Conservation (phyloP, 2,797 vertebrate genomes). For the Pelobates cultripes region DNA sequence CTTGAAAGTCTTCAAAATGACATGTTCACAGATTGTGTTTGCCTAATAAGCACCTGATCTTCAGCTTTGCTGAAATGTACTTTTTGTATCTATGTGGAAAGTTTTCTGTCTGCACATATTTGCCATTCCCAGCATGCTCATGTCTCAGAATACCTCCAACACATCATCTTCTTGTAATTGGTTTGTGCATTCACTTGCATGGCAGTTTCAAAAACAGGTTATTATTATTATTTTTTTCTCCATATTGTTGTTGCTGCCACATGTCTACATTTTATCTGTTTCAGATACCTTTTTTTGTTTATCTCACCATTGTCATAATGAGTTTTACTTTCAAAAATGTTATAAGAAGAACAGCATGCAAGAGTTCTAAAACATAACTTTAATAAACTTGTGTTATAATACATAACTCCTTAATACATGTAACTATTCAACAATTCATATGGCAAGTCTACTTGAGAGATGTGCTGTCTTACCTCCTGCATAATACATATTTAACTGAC, state of each 20-base stretch:
- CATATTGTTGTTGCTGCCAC: conserved; percentile 15
- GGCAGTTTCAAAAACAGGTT: conserved; percentile 17
- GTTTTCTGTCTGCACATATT: conserved; percentile 5
- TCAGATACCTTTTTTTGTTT: not conserved
- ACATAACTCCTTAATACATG: too few relatives aligned
- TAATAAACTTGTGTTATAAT: too few relatives aligned
- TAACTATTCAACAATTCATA: not conserved
- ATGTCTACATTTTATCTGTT: not conserved
- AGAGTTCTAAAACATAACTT: not conserved
- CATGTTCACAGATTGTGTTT: not conserved
- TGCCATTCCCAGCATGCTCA: conserved; percentile 18
- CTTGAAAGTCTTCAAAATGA: not conserved
- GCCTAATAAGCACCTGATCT: conserved; percentile 6
- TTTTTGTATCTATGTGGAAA: not conserved
- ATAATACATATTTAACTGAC: not conserved
- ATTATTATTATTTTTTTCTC: not conserved
- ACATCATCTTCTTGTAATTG: conserved; percentile 19
- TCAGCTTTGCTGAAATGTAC: conserved; percentile 1
- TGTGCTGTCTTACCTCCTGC: not conserved
- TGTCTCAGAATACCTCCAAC: conserved; percentile 10
- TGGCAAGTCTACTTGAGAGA: not conserved
- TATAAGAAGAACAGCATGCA: not conserved
- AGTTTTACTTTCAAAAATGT: conserved; percentile 11
- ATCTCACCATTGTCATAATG: not conserved
- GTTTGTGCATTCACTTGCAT: conserved; percentile 2